Base-by-base conservation (phyloP, 2,888 invertebrate genomes). In the Oxystoma pomonae region DNA sequence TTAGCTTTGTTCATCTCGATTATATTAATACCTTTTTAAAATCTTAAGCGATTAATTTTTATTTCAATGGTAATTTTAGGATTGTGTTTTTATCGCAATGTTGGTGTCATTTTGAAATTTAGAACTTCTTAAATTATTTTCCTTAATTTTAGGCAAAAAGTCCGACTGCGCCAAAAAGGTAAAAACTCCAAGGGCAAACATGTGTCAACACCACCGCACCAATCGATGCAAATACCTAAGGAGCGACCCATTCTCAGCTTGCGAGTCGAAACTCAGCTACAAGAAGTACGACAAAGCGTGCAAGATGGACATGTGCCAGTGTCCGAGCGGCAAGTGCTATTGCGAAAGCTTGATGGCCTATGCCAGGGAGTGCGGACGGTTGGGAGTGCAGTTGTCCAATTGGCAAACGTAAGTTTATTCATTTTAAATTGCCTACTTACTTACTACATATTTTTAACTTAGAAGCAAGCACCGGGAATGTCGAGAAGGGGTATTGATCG, bases 271-370 rank as follows among this genome's bases (percentile, higher is more conserved):
- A 50, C 22, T 68, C 17, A 66, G 63, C 53, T 90, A 90, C 21
- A 85, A 86, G 67, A 90, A 92, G 75, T 96, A 94, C 77, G 90
- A 90, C 76, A 91, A 90, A 76, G 91, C 95, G 9, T 96, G 96
- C 77, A 85, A 90, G 71, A 76, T 94, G 81, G 75, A 75, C 58
- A 77, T 94, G 81, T 94, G 95, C 76, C 92, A 94, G 74, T 96
- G 96, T 78, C 88, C 91, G 1, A 85, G 86, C 16, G 85, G 86
- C 63, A 85, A 86, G 73, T 96, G 96, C 73, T 92, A 94, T 77
- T 96, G 96, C 79, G 94, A 95, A 70, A 91, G 94, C 66, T 88
- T 96, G 74, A 88, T 90, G 61, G 96, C 96, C 1, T 96, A 96
- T 76, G 91, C 92, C 0, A 88, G 93, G 69, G 94, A 94, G 78